These are phyloP conservation scores for Heterochromis multidens DNA, from an alignment of 2,113 vertebrate genomes.

Conservation along the genomic window DNA sequence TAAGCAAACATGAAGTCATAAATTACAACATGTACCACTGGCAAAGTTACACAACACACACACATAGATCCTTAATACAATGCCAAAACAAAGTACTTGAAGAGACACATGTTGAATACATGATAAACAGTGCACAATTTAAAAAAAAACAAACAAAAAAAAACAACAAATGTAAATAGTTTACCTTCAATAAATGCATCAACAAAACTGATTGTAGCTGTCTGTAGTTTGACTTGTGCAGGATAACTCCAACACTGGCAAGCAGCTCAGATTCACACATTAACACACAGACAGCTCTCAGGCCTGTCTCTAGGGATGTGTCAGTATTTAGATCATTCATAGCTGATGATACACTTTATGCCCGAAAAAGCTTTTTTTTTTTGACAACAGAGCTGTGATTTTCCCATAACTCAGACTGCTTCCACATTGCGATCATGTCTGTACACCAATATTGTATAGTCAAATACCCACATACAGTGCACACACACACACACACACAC, in stretches of 20 bases:
- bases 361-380: neutral
- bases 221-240: conserved; percentile 16
- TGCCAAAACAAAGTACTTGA: conserved; percentile 32
- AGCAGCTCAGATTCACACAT: neutral
- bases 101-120: conserved; percentile 42
- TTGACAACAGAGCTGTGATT: neutral
- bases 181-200: conserved; percentile 23
- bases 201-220: neutral
- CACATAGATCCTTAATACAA: conserved; percentile 33
- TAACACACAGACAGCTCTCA: conserved; percentile 8
- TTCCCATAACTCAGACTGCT: neutral
- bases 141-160: neutral
- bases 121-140: conserved; percentile 33
- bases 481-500: neutral
- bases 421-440: conserved; percentile 22
- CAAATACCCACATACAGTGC: neutral
- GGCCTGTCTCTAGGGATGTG: neutral
- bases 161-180: conserved; percentile 3
- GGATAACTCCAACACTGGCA: neutral
- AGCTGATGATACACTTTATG: neutral
- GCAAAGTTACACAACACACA: conserved; percentile 47
- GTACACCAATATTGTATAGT: conserved; percentile 1
- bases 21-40: conserved; percentile 63
- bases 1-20: conserved; percentile 50
- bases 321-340: conserved; percentile 18